These are phyloP conservation scores for Eurosta solidaginis DNA, from an alignment of 1,140 invertebrate species.

Conservation along the genomic window DNA sequence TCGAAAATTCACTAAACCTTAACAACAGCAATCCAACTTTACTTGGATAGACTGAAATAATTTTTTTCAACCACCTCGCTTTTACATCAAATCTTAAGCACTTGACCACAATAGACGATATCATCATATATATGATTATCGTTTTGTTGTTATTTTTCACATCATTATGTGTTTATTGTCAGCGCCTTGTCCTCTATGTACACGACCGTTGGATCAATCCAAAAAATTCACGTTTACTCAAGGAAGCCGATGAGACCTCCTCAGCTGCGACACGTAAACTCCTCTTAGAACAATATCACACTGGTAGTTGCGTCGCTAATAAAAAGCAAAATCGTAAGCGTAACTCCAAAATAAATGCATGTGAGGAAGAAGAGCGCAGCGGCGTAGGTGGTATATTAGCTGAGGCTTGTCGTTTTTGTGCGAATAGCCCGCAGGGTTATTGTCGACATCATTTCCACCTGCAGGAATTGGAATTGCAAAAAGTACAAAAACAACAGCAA, in stretches of 20 bases:
- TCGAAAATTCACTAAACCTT: too few species aligned
- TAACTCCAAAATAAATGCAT: not conserved
- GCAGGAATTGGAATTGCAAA: constrained; percentile 45
- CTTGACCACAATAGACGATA: not conserved
- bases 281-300: constrained; percentile 41
- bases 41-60: too few species aligned
- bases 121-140: constrained; percentile 50
- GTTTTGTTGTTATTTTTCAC: constrained; percentile 57
- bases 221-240: constrained; percentile 50
- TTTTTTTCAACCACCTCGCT: not conserved
- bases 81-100: too few species aligned
- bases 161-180: constrained; percentile 58
- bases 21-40: too few species aligned
- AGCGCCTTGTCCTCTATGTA: constrained; percentile 54
- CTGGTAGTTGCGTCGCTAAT: not conserved
- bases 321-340: not conserved
- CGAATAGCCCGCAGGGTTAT: constrained; percentile 56
- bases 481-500: constrained; percentile 33
- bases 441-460: constrained; percentile 56
- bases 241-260: constrained; percentile 54
- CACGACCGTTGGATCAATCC: constrained; percentile 57
- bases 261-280: constrained; percentile 37
- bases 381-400: constrained; percentile 31
- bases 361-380: constrained; percentile 33
- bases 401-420: constrained; percentile 55